phyloP scores from a whole-genome alignment of 2,113 vertebrate species.

The Grus americana region DNA sequence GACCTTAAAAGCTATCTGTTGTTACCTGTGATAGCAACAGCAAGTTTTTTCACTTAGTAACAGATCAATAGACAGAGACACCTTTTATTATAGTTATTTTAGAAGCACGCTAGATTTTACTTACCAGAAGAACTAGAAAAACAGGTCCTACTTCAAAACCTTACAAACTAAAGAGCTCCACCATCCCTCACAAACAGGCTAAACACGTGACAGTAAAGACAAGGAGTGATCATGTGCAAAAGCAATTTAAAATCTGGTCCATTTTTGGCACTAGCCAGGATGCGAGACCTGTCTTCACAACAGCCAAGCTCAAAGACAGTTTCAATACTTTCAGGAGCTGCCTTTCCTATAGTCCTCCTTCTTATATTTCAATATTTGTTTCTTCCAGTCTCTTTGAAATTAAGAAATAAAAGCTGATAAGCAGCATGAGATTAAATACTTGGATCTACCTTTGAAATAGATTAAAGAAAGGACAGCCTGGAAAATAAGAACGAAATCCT shows the following conservation, averaged over 20 bases:
- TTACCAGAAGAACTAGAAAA: constrained; percentile 16
- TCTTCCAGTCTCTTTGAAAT: not conserved
- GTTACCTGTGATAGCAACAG: not conserved
- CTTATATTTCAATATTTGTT: not conserved
- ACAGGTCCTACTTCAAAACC: not conserved
- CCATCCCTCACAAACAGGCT: not conserved
- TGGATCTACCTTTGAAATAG: not conserved
- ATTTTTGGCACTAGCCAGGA: not conserved
- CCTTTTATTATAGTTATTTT: not conserved
- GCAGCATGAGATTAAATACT: not conserved
- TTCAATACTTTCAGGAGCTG: not conserved
- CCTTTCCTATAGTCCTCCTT: not conserved
- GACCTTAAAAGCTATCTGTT: not conserved
- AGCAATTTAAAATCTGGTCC: not conserved
- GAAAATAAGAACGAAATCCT: not conserved
- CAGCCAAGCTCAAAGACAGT: not conserved
- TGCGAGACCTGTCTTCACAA: not conserved
- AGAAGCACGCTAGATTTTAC: not conserved
- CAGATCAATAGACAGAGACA: not conserved
- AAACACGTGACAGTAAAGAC: not conserved
- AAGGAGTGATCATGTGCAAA: not conserved
- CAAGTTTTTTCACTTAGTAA: not conserved
- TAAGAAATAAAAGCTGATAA: not conserved
- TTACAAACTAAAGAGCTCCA: not conserved
- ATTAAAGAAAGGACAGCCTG: not conserved